Evolutionary conservation across 2,113 vertebrate genomes (phyloP).

Genomic region (Oncorhynchus keta): DNA sequence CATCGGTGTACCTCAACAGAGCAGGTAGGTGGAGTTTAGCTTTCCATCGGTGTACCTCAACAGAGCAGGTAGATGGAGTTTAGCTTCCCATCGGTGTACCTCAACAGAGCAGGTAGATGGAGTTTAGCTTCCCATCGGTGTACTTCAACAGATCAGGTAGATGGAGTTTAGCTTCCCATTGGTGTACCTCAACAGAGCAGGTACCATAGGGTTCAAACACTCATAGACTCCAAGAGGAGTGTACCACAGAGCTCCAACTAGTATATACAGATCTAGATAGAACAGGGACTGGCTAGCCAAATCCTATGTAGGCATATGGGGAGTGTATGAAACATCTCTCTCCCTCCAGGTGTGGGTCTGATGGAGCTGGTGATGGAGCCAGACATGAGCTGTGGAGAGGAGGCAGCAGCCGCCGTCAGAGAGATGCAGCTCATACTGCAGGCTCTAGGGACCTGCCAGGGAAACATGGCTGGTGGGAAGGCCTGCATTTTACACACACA

Average conservation of each 20-base stretch:
- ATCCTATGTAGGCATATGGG: too few species aligned
- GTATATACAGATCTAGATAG: neutral
- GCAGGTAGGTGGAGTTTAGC: too few species aligned
- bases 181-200: neutral
- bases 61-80: too few species aligned
- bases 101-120: neutral
- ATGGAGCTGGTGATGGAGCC: conserved; percentile 99
- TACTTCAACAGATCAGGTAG: conserved; percentile 93
- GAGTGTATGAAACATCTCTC: neutral
- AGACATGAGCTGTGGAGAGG: conserved; percentile 93
- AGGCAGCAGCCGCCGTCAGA: conserved; percentile 89
- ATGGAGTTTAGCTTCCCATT: neutral
- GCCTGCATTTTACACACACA: neutral
- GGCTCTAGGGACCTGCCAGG: conserved; percentile 90
- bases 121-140: too few species aligned
- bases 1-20: too few species aligned
- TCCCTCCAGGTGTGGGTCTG: conserved; percentile 85
- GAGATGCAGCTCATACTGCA: conserved; percentile 96
- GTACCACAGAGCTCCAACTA: neutral
- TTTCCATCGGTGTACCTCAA: too few species aligned
- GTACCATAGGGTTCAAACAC: neutral
- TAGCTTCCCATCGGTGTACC: too few species aligned
- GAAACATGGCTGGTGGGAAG: conserved; percentile 91
- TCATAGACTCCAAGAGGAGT: neutral
- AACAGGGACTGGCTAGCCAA: neutral